Conservation (phyloP, 2,113 vertebrate species). For the Pogona vitticeps region DNA sequence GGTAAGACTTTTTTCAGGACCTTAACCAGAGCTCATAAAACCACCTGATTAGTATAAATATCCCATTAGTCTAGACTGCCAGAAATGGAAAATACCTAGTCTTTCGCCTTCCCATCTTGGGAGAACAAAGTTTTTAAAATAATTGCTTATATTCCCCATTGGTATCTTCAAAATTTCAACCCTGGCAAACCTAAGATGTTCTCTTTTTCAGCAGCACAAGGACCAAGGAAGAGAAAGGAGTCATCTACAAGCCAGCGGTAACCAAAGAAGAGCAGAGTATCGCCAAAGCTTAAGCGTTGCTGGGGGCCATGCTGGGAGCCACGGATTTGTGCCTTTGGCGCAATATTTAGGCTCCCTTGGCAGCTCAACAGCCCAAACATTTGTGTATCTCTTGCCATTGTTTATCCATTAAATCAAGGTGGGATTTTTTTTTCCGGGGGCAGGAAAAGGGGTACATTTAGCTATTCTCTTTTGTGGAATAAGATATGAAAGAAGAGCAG, state of each 20-base stretch:
- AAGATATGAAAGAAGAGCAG: background rate
- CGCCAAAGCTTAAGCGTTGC: conserved; percentile 76
- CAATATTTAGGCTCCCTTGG: conserved; percentile 21
- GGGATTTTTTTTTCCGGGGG: background rate
- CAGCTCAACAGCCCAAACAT: background rate
- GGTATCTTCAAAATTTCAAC: background rate
- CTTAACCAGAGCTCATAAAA: background rate
- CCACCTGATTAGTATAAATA: background rate
- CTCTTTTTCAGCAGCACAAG: conserved; percentile 67
- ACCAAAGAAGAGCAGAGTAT: conserved; percentile 74
- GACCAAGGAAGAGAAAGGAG: conserved; percentile 61
- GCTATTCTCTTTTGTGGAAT: background rate
- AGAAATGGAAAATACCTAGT: too few species aligned
- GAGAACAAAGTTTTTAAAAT: too few species aligned
- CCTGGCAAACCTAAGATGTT: conserved; percentile 11
- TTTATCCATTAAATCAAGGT: background rate
- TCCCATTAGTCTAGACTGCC: background rate
- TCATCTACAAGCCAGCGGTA: conserved; percentile 72
- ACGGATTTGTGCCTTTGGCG: conserved; percentile 7
- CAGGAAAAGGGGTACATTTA: background rate
- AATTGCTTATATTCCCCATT: background rate
- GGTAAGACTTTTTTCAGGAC: conserved; percentile 72
- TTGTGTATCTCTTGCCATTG: conserved; percentile 15
- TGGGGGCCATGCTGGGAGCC: background rate
- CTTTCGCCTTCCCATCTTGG: background rate